Conservation (phyloP, 1,140 invertebrate genomes). For the Calliphora vicina region DNA sequence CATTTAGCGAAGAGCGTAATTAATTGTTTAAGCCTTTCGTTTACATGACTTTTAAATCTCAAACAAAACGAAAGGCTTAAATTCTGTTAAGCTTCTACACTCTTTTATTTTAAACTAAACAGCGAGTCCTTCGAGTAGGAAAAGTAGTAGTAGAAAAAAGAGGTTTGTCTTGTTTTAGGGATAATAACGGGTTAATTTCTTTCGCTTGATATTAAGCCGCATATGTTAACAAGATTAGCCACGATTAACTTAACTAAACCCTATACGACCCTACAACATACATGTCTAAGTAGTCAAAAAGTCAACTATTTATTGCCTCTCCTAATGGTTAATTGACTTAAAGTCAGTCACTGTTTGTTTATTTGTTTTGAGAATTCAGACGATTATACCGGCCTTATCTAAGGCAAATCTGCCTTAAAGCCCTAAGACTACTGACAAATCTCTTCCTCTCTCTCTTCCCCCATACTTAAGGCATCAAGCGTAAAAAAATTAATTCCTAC, state of each 20-base stretch:
- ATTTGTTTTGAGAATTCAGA: conserved; percentile 10
- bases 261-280: not conserved
- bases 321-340: not conserved
- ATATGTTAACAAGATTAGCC: not conserved
- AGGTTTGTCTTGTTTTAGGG: not conserved
- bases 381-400: not conserved
- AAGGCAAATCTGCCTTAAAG: not conserved
- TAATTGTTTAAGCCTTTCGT: conserved; percentile 5
- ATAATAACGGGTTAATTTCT: conserved; percentile 6
- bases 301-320: not conserved
- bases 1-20: not conserved
- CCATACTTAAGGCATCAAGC: not conserved
- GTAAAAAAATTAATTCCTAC: not conserved
- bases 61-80: not conserved
- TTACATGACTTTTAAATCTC: not conserved
- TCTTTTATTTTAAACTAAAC: not conserved
- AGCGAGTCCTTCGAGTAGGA: too few species aligned
- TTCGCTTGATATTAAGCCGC: not conserved
- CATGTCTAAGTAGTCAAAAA: not conserved
- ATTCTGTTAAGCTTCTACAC: not conserved
- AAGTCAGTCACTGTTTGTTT: not conserved
- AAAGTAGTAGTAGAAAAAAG: not conserved
- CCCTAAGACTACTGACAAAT: not conserved
- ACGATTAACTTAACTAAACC: not conserved
- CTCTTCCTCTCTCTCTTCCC: not conserved